Evolutionary conservation across 2,797 vertebrate species (phyloP).

Genomic region (Rousettus madagascariensis): DNA sequence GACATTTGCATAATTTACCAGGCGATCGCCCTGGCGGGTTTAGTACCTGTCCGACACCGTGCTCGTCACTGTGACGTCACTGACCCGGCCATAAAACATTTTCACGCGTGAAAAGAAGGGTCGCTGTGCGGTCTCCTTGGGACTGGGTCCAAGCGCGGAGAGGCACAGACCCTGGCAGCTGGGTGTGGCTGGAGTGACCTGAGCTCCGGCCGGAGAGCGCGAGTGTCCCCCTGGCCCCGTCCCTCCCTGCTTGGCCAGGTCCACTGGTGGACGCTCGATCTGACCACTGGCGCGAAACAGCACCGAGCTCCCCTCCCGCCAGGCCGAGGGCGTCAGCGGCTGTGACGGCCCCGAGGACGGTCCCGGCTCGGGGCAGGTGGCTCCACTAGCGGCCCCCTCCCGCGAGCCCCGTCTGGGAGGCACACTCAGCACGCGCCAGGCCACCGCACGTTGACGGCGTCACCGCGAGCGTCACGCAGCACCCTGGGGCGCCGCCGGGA

Average conservation of each 20-base stretch:
- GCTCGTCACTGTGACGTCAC: too few species aligned
- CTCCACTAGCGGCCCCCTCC: neutral
- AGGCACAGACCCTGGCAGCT: neutral
- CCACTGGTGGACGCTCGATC: neutral
- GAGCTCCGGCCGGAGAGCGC: neutral
- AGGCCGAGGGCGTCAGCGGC: accelerated
- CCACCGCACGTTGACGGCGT: too few species aligned
- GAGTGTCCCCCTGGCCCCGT: neutral
- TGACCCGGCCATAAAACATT: neutral
- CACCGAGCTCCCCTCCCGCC: accelerated
- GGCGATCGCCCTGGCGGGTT: neutral
- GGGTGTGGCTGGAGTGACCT: neutral
- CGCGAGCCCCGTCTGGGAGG: neutral
- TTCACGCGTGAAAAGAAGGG: neutral
- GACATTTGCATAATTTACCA: neutral
- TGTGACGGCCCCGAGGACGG: neutral
- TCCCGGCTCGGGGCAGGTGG: neutral
- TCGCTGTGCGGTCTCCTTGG: accelerated
- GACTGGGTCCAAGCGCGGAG: neutral
- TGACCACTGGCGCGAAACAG: accelerated
- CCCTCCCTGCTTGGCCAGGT: neutral
- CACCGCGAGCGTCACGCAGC: accelerated
- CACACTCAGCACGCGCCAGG: too few species aligned
- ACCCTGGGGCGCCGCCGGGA: neutral
- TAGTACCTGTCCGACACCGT: neutral